Conservation (phyloP, 1,140 invertebrate genomes). For the Odontomachus brunneus region DNA sequence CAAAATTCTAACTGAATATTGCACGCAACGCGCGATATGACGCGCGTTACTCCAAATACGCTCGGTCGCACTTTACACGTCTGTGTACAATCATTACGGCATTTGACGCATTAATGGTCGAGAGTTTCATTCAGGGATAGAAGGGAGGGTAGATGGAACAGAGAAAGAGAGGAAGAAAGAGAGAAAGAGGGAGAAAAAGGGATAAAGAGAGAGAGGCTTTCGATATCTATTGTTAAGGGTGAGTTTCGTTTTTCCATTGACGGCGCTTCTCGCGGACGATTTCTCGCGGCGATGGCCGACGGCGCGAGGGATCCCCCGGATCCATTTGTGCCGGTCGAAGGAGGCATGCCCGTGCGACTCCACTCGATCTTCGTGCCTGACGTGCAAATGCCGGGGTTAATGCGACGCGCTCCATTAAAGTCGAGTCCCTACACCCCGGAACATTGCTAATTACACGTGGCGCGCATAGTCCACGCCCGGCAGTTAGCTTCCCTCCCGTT, state of each 20-base stretch:
- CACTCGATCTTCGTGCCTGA: conserved; percentile 76
- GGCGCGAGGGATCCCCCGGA: conserved; percentile 39
- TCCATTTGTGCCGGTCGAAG: conserved; percentile 67
- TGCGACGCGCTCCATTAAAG: conserved; percentile 79
- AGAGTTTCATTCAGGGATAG: too few relatives aligned
- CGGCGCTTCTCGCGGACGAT: neutral
- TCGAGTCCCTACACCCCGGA: conserved; percentile 74
- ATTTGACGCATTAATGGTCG: neutral
- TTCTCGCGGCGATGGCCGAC: conserved; percentile 11
- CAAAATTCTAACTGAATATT: neutral
- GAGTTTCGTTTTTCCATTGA: neutral
- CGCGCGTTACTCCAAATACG: neutral
- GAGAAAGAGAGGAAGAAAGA: too few relatives aligned
- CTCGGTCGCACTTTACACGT: neutral
- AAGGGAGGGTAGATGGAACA: too few relatives aligned
- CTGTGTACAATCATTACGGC: too few relatives aligned
- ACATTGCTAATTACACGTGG: conserved; percentile 78
- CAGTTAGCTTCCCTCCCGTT: conserved; percentile 40
- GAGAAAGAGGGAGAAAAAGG: too few relatives aligned
- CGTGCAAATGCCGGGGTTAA: conserved; percentile 77
- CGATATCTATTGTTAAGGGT: neutral
- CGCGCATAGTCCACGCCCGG: conserved; percentile 66
- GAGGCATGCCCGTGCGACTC: conserved; percentile 64
- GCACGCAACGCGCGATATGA: neutral
- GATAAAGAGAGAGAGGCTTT: neutral